These are phyloP conservation scores for Stichopus horrens DNA, from an alignment of 53 echinoderm and acorn worm species.

Conservation along the genomic window DNA sequence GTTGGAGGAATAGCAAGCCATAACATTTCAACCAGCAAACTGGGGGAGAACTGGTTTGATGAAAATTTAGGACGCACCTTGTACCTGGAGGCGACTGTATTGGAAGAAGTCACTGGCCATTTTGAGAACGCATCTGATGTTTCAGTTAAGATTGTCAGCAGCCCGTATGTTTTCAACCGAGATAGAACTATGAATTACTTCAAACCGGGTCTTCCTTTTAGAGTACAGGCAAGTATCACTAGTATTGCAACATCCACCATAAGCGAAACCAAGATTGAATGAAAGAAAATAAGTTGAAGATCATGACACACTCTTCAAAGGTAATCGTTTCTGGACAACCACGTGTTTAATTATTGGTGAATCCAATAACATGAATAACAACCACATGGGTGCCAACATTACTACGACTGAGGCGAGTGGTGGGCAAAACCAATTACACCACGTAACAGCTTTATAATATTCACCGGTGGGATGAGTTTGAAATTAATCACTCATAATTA, in stretches of 20 bases:
- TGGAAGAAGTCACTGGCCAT: slow-evolving; percentile 27
- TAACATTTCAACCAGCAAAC: neutral
- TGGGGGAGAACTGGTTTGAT: slow-evolving; percentile 47
- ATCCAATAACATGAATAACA: no score
- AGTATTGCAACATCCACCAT: neutral
- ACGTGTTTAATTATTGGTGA: no score
- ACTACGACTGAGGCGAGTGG: no score
- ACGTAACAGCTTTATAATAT: no score
- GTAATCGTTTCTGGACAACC: neutral
- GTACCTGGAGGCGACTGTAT: slow-evolving; percentile 38
- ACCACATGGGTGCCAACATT: no score
- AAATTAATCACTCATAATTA: no score
- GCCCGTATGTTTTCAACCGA: slow-evolving; percentile 37
- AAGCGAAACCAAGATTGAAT: neutral
- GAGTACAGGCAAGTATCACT: slow-evolving; percentile 8
- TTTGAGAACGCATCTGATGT: slow-evolving; percentile 28
- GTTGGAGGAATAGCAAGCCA: neutral
- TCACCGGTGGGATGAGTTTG: no score
- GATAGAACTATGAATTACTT: slow-evolving; percentile 29
- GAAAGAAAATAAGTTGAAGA: no score
- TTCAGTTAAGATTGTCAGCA: slow-evolving; percentile 22
- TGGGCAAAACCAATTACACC: no score
- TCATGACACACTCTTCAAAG: no score
- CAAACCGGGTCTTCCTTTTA: slow-evolving; percentile 33
- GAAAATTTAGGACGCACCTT: neutral